A percentile compares a stretch with the other conserved stretches of the same genome.
These are phyloP conservation scores for Choristoneura rosaceana DNA, from an alignment of 2,888 invertebrate species.

Conservation along the genomic window DNA sequence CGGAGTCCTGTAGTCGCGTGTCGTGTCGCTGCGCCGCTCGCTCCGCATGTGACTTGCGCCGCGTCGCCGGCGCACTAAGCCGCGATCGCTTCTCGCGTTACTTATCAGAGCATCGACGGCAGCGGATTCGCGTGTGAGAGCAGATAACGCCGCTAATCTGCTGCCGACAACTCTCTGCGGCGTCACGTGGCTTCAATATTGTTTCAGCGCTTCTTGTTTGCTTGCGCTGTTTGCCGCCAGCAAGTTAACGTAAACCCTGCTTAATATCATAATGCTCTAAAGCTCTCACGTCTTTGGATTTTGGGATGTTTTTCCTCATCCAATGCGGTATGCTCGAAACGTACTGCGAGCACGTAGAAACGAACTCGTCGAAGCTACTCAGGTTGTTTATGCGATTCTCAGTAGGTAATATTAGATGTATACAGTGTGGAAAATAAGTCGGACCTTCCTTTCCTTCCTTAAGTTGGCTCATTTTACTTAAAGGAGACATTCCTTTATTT, in stretches of 20 bases:
- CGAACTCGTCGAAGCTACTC: background rate
- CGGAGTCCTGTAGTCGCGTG: background rate
- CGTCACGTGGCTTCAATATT: background rate
- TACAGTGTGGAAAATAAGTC: too few species aligned
- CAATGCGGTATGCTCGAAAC: background rate
- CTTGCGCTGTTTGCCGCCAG: background rate
- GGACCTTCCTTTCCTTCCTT: too few species aligned
- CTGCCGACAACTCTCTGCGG: background rate
- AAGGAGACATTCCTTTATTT: too few species aligned
- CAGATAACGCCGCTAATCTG: constrained; percentile 10
- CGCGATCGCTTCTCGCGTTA: background rate
- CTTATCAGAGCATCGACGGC: background rate
- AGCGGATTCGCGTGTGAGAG: background rate
- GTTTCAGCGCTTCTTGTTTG: background rate
- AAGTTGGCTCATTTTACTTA: too few species aligned
- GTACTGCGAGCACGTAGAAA: background rate
- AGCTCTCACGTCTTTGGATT: background rate
- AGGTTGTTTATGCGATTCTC: background rate
- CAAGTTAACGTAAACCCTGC: background rate
- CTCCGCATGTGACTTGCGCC: background rate
- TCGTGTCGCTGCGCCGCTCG: background rate
- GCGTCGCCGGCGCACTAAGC: constrained; percentile 1
- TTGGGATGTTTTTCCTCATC: background rate
- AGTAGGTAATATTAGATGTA: too few species aligned
- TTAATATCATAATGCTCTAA: background rate